phyloP scores from a whole-genome alignment of 2,888 invertebrate species.

The Metallyticus violacea region DNA sequence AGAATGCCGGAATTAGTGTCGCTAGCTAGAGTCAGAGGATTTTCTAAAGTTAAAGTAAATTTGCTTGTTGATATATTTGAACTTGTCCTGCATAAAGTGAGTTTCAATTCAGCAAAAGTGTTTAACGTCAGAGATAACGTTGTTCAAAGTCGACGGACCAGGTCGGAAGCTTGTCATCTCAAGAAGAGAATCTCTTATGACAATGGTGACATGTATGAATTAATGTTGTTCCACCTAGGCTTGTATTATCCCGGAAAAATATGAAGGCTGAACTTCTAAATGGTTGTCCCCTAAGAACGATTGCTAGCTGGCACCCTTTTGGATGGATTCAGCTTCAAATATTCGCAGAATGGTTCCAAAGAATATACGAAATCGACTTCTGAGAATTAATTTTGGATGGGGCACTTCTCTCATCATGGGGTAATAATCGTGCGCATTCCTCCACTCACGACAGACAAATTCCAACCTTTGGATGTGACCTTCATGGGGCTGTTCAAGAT shows the following conservation, averaged over 20 bases:
- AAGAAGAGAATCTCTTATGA: not conserved
- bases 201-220: slow-evolving; percentile 33
- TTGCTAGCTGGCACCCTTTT: slow-evolving; percentile 37
- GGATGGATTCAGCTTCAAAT: slow-evolving; percentile 41
- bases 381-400: not conserved
- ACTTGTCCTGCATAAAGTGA: not conserved
- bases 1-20: not conserved
- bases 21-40: not conserved
- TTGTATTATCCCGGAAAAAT: not conserved
- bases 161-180: not conserved
- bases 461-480: not conserved
- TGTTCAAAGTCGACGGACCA: not conserved
- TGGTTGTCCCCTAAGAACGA: slow-evolving; percentile 38
- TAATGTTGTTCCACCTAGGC: not conserved
- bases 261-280: slow-evolving; percentile 30
- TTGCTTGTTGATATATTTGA: not conserved
- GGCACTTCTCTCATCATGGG: not conserved
- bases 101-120: not conserved
- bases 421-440: not conserved
- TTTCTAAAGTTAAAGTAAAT: not conserved
- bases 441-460: not conserved
- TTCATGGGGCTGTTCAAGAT: not conserved
- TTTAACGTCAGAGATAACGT: not conserved
- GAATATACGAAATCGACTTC: slow-evolving; percentile 26
- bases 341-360: slow-evolving; percentile 41